Base-by-base conservation (phyloP, 2,888 invertebrate species). In the Pycnomerus fuliginosus region DNA sequence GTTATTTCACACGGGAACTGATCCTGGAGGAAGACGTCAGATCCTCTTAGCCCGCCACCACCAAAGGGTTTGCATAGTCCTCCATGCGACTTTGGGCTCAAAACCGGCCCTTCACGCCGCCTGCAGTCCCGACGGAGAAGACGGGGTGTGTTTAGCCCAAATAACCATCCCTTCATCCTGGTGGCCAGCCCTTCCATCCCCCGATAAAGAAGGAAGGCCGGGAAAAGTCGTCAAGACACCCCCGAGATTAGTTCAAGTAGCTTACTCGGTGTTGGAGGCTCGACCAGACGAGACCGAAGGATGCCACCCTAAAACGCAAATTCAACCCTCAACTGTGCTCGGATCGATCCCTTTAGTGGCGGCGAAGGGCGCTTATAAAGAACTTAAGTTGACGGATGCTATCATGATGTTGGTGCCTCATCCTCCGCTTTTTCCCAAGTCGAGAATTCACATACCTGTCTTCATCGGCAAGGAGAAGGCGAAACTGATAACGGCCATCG, bases 71-170 rank as follows among this genome's bases (percentile, higher is more conserved):
- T 89, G 90, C 69, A 88, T 90, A 27, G 83, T 90, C 8, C 72
- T 90, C 50, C 90, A 90, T 65, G 90, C 89, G 76, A 51, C 76
- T 81, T 59, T 70, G 68, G 76, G 78, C 42, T 68, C 77, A 37
- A 73, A 79, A 52, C 75, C 80, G 35, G 79, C 84, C 2, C 74
- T 94, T 49, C 87, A 90, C 36, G 87, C 93, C 0, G 88, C 91
- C n/a, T 96, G 95, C 73, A 90, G 90, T 61, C 93, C 95, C 1
- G 91, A 90, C 68, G 90, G 90, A 7, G 89, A 91, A 65, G 92
- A 94, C 67, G 91, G 93, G 1, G 94, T 93, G 1, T 96, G 95
- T 67, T 79, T 96, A 37, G 92, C 92, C 0, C 68, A 76, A 61
- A 76, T 92, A 42, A 87, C 90, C 1, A 81, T 96, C 22, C 96